These are phyloP conservation scores for Raja brachyura DNA, from an alignment of 2,113 vertebrate species.

Conservation along the genomic window DNA sequence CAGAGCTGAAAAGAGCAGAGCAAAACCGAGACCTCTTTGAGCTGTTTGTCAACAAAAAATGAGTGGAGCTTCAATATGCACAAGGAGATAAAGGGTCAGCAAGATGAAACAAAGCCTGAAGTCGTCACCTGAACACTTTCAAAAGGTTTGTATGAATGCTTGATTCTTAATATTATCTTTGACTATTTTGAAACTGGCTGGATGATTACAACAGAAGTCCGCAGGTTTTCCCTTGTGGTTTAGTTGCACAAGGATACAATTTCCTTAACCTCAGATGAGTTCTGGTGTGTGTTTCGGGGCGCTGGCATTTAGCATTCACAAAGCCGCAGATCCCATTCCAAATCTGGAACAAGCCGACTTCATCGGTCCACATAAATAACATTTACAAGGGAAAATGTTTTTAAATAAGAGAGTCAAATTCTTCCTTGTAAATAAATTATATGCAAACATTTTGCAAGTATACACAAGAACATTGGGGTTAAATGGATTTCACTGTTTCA, in stretches of 20 bases:
- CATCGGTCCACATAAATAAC: slow-evolving; percentile 16
- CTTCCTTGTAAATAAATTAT: slow-evolving; percentile 20
- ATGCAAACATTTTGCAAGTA: neutral
- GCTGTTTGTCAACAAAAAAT: slow-evolving; percentile 1
- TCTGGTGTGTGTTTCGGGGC: neutral
- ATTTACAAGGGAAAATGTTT: slow-evolving; percentile 1
- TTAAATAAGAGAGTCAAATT: slow-evolving; percentile 3
- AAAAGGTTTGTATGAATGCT: neutral
- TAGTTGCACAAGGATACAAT: slow-evolving; percentile 6
- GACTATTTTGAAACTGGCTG: neutral
- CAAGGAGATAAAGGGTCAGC: neutral
- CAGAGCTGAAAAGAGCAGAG: neutral
- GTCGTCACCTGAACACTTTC: neutral
- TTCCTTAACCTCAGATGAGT: slow-evolving; percentile 21
- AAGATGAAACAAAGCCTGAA: slow-evolving; percentile 13
- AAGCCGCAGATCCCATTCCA: slow-evolving; percentile 6
- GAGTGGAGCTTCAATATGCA: neutral
- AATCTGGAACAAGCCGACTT: neutral
- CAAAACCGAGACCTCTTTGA: neutral
- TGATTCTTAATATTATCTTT: neutral
- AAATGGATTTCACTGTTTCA: neutral
- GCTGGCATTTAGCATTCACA: neutral
- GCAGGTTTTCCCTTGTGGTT: slow-evolving; percentile 31
- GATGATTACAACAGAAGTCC: neutral
- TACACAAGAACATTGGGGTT: neutral